Evolutionary conservation across 2,888 invertebrate genomes (phyloP).

Genomic region (Diarsia mendica): DNA sequence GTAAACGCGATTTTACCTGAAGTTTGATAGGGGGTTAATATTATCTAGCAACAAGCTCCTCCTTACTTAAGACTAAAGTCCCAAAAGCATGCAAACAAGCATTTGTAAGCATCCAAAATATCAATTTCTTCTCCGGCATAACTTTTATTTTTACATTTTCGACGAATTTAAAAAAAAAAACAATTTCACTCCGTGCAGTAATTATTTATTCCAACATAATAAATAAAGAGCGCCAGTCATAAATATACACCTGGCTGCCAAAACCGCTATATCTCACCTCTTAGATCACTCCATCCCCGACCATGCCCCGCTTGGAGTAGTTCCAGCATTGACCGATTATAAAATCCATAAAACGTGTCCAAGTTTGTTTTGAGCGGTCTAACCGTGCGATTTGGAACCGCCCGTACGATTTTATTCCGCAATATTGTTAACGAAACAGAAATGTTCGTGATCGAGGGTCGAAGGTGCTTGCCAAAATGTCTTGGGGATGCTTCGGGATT

Average conservation of each 20-base stretch:
- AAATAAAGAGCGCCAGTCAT: neutral
- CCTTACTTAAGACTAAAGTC: neutral
- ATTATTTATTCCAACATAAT: neutral
- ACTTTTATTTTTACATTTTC: too few species aligned
- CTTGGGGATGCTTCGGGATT: constrained; percentile 43
- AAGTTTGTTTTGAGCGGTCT: constrained; percentile 76
- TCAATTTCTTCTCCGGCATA: neutral
- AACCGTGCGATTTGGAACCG: constrained; percentile 71
- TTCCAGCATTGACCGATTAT: constrained; percentile 85
- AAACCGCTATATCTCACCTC: constrained; percentile 6
- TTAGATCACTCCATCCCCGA: constrained; percentile 21
- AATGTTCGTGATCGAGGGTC: constrained; percentile 48
- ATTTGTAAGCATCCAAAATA: neutral
- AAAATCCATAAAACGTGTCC: constrained; percentile 84
- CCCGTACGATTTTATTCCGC: constrained; percentile 67
- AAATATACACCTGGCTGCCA: neutral
- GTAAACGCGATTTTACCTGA: too few species aligned
- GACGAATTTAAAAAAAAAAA: too few species aligned
- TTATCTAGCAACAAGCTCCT: too few species aligned
- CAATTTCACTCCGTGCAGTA: too few species aligned
- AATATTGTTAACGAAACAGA: constrained; percentile 67
- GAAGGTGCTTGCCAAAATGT: constrained; percentile 61
- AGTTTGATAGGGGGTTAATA: too few species aligned
- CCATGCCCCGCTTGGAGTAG: constrained; percentile 74
- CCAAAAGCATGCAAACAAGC: neutral